Evolutionary conservation across 2,888 invertebrate genomes (phyloP).

Genomic region (Cynaeus angustus): DNA sequence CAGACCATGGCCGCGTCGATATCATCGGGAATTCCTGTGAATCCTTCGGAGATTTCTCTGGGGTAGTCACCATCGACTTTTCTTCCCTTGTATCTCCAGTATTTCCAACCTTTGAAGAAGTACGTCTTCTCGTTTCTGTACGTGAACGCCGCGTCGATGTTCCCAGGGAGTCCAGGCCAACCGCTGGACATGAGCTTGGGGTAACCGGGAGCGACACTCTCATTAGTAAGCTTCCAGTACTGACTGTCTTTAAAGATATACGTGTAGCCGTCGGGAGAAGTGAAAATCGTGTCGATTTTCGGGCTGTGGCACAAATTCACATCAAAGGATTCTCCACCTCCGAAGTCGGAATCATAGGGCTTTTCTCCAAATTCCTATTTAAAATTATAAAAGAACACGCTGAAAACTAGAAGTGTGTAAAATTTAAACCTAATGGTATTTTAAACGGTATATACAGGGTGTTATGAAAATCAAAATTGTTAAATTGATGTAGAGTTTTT

Average conservation of each 20-base stretch:
- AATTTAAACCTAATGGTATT: no score
- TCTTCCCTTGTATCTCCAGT: conserved; percentile 93
- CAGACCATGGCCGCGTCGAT: conserved; percentile 96
- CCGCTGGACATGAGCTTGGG: conserved; percentile 87
- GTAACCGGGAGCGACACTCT: conserved; percentile 90
- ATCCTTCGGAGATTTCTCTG: conserved; percentile 90
- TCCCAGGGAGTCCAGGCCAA: conserved; percentile 90
- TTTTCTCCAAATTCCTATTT: conserved; percentile 48
- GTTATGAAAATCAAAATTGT: no score
- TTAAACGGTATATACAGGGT: no score
- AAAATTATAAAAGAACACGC: no score
- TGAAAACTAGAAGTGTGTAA: no score
- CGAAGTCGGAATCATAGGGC: conserved; percentile 59
- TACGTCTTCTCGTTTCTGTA: conserved; percentile 97
- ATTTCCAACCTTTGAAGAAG: conserved; percentile 96
- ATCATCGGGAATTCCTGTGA: conserved; percentile 94
- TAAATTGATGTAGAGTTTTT: no score
- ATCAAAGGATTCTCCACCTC: conserved; percentile 76
- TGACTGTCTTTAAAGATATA: conserved; percentile 93
- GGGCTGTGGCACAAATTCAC: conserved; percentile 85
- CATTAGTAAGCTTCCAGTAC: conserved; percentile 90
- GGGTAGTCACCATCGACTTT: conserved; percentile 92
- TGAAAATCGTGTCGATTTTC: conserved; percentile 92
- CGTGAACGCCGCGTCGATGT: conserved; percentile 94
- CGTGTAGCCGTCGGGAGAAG: conserved; percentile 89